A percentile compares a stretch with the other conserved stretches of the same genome.
Evolutionary conservation across 2,113 vertebrate species (phyloP).

Genomic region (Platichthys flesus): DNA sequence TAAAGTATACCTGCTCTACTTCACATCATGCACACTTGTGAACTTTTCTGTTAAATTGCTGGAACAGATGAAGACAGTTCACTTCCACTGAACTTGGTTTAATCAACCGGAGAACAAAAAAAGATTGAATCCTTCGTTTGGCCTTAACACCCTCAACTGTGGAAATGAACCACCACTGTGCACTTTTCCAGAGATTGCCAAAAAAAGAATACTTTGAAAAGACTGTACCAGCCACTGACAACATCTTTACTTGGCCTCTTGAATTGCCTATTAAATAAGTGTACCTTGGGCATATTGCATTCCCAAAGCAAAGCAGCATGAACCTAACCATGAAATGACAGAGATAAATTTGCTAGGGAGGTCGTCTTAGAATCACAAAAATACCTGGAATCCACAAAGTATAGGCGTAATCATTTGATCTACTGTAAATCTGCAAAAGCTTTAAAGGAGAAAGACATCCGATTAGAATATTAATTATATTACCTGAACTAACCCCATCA

Average conservation of each 20-base stretch:
- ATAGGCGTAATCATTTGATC: background rate
- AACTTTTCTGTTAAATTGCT: slow-evolving; percentile 35
- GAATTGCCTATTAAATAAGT: background rate
- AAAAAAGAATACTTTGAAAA: background rate
- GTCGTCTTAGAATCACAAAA: background rate
- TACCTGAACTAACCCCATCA: background rate
- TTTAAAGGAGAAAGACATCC: background rate
- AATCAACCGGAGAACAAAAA: background rate
- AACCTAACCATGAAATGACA: background rate
- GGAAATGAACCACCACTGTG: slow-evolving; percentile 9
- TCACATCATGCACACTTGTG: background rate
- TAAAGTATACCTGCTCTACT: background rate
- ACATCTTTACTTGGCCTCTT: background rate
- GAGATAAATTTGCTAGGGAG: background rate
- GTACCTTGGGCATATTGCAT: background rate
- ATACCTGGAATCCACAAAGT: background rate
- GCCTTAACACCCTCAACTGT: background rate
- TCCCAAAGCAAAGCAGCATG: background rate
- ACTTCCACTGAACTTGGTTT: slow-evolving; percentile 5
- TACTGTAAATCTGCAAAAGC: background rate
- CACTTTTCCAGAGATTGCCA: background rate
- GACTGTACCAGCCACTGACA: background rate
- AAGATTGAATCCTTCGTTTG: slow-evolving; percentile 9
- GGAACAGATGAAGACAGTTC: slow-evolving; percentile 59
- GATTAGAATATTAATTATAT: background rate